Evolutionary conservation across 2,113 vertebrate species (phyloP).

Genomic region (Corapipo altera): DNA sequence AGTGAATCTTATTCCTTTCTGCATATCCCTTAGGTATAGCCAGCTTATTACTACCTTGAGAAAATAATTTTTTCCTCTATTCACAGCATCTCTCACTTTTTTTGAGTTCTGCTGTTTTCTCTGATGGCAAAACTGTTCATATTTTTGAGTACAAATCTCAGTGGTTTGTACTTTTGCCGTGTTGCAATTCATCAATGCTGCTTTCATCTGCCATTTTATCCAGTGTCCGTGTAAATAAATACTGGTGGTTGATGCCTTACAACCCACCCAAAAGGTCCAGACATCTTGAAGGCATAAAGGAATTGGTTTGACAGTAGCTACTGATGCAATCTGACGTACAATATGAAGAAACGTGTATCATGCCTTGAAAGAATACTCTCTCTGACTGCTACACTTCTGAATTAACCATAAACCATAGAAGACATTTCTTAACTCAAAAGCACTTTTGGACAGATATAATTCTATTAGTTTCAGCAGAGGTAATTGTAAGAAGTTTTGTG

Average conservation of each 20-base stretch:
- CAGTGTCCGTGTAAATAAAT: neutral
- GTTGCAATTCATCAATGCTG: constrained; percentile 43
- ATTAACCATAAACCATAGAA: constrained; percentile 4
- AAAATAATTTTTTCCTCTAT: neutral
- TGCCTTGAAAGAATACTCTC: neutral
- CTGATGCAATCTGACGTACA: constrained; percentile 12
- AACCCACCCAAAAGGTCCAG: constrained; percentile 6
- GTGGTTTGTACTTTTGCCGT: neutral
- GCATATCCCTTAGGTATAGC: constrained; percentile 12
- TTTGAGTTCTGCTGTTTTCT: neutral
- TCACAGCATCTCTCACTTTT: neutral
- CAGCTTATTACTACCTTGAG: constrained; percentile 32
- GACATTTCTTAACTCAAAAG: neutral
- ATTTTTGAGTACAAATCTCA: constrained; percentile 5
- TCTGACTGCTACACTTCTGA: neutral
- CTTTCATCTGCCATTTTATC: constrained; percentile 48
- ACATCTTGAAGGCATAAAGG: neutral
- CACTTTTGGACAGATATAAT: neutral
- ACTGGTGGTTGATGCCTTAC: neutral
- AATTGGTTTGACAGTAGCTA: constrained; percentile 1
- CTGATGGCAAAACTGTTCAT: neutral
- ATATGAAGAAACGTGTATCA: neutral
- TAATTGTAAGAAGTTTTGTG: neutral
- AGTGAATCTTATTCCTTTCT: neutral
- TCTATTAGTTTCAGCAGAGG: neutral